Evolutionary conservation across 2,113 vertebrate genomes (phyloP).

Genomic region (Petaurus breviceps): DNA sequence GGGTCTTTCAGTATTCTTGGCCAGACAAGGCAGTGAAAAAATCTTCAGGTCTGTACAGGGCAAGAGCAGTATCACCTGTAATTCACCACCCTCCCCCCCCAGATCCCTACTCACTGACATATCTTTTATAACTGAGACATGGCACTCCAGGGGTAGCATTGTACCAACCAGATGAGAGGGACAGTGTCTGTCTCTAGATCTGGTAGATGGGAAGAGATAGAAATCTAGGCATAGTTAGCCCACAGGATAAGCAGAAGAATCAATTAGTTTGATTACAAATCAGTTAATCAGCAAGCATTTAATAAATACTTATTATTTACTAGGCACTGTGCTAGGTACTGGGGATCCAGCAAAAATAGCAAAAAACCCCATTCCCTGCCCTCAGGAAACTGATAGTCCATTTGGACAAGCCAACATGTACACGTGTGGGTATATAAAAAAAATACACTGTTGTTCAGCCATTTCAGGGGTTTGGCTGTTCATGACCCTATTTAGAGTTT

Average conservation of each 20-base stretch:
- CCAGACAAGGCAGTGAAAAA: not conserved
- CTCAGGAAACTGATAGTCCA: not conserved
- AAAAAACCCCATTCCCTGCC: not conserved
- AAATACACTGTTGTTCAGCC: not conserved
- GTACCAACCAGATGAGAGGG: not conserved
- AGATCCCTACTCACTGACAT: too few relatives aligned
- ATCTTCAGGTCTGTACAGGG: not conserved
- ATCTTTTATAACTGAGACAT: too few relatives aligned
- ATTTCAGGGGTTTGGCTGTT: not conserved
- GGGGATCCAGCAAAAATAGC: not conserved
- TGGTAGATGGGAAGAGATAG: not conserved
- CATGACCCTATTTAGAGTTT: not conserved
- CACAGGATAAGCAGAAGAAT: not conserved
- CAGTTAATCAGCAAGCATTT: not conserved
- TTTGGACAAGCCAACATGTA: not conserved
- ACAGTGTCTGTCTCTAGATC: not conserved
- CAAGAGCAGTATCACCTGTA: not conserved
- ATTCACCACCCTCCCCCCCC: not conserved
- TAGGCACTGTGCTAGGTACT: not conserved
- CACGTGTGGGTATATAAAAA: not conserved
- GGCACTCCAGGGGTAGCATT: not conserved
- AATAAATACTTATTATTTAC: not conserved
- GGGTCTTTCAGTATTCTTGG: not conserved
- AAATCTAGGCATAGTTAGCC: not conserved
- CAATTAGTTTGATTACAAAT: not conserved